Evolutionary conservation across 2,113 vertebrate genomes (phyloP).

Genomic region (Grus americana): DNA sequence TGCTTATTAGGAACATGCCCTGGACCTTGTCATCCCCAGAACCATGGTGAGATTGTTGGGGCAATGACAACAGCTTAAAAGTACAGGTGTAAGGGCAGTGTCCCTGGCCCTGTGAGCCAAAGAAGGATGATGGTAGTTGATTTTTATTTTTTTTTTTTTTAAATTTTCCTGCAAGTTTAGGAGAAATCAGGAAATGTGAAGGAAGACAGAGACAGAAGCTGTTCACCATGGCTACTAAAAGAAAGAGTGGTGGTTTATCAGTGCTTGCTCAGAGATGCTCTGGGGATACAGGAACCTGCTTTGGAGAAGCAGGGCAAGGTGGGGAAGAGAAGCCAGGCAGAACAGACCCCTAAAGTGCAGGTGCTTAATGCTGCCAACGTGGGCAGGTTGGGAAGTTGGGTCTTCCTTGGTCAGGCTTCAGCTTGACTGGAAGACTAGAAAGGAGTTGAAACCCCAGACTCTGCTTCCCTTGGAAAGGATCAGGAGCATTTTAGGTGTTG

Average conservation of each 20-base stretch:
- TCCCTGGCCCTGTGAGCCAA: background rate
- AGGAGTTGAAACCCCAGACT: constrained; percentile 21
- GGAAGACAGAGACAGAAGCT: constrained; percentile 29
- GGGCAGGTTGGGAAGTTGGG: constrained; percentile 16
- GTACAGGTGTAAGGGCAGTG: background rate
- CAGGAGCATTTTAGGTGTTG: background rate
- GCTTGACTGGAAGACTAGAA: constrained; percentile 62
- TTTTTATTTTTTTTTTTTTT: too few species aligned
- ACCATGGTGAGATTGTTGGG: background rate
- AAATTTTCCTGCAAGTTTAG: background rate
- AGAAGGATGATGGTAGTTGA: background rate
- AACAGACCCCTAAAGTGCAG: constrained; percentile 63
- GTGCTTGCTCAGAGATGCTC: background rate
- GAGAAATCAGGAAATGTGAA: background rate
- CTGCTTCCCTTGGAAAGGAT: constrained; percentile 8
- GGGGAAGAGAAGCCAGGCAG: background rate
- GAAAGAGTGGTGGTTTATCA: background rate
- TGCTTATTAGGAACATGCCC: background rate
- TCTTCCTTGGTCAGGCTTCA: constrained; percentile 54
- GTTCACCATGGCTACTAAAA: background rate
- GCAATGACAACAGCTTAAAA: background rate
- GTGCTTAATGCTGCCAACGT: constrained; percentile 40
- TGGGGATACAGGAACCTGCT: background rate
- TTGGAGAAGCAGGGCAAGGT: background rate
- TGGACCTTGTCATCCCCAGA: background rate